phyloP scores from a whole-genome alignment of 2,113 vertebrate species.

The Morone saxatilis region DNA sequence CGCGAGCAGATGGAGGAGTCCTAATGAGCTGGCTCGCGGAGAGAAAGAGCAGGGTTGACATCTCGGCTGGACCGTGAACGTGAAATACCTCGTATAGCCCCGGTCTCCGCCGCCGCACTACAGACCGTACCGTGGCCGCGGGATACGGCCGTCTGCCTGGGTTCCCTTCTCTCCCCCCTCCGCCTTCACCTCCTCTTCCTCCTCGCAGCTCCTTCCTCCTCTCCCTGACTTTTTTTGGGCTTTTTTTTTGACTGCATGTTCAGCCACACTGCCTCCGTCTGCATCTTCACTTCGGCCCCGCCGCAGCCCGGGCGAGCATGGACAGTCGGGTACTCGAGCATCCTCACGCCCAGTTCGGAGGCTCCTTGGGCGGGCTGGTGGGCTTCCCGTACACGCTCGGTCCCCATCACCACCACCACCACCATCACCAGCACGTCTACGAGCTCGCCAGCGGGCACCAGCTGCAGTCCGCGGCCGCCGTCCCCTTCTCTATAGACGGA shows the following conservation, averaged over 20 bases:
- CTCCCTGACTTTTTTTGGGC: conserved; percentile 36
- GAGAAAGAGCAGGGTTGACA: conserved; percentile 66
- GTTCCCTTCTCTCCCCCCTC: conserved; percentile 14
- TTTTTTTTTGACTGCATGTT: conserved; percentile 77
- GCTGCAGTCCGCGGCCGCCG: conserved; percentile 89
- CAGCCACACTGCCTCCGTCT: conserved; percentile 77
- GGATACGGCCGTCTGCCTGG: conserved; percentile 44
- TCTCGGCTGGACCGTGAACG: conserved; percentile 64
- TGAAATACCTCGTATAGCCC: conserved; percentile 44
- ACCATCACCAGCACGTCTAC: conserved; percentile 90
- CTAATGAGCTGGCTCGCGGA: conserved; percentile 74
- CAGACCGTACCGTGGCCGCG: conserved; percentile 50
- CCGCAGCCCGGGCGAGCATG: conserved; percentile 89
- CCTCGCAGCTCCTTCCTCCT: conserved; percentile 38
- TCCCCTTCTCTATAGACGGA: conserved; percentile 98
- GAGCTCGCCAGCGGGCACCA: conserved; percentile 94
- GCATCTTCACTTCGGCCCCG: conserved; percentile 80
- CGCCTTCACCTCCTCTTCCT: conserved; percentile 26
- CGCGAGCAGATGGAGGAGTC: conserved; percentile 75
- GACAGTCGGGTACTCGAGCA: conserved; percentile 97
- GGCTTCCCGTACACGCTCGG: conserved; percentile 95
- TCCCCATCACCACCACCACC: conserved; percentile 83
- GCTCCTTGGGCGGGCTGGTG: conserved; percentile 92
- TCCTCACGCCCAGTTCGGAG: conserved; percentile 96
- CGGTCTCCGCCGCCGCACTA: conserved; percentile 27